Base-by-base conservation (phyloP, 1,140 invertebrate genomes). In the Leptopilina clavipes region DNA sequence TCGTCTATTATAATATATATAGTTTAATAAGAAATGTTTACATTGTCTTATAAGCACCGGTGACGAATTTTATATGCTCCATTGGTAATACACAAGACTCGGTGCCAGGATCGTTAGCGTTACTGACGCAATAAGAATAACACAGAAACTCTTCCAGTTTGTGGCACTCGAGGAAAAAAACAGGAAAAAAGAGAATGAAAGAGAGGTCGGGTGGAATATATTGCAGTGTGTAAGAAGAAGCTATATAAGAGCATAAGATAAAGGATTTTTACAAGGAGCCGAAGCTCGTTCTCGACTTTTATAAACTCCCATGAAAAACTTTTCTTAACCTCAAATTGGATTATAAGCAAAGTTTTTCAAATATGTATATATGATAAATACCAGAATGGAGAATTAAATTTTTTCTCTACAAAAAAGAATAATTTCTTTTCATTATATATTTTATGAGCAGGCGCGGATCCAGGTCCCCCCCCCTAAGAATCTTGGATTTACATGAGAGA, bases 101-200 rank as follows among this genome's bases (percentile, higher is more conserved):
- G 48, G 48, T 52, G 48, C 48, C 48, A 52, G 48, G 48, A 52
- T 52, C 48, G 48, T 52, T 52, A 52, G 48, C 48, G 48, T 52
- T 52, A 52, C 48, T 52, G 48, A 52, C 48, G 48, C 48, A 52
- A 52, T 52, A 52, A 52, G 48, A 52, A 52, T 52, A 52, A 52
- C 48, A 52, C 48, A 52, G 3, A 52, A 52, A 40, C 48, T 52
- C 48, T 52, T 52, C 14, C 48, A 52, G 48, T 52, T 52, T 52
- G 48, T 52, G 48, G 48, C n/a, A 52, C 48, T 52, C 6, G 14
- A 52, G 48, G n/a, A n/a, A 52, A 17, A 52, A 52, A 52, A n/a
- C 1, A 48, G 12, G n/a, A 48, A 14, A n/a, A n/a, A n/a, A n/a
- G n/a, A n/a, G 45, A 48, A 48, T 48, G 45, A 52, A 52, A 52